Evolutionary conservation across 2,797 vertebrate species (phyloP), one percentile per base, ranked within the genome.

Genomic region (Tachyglossus aculeatus): DNA sequence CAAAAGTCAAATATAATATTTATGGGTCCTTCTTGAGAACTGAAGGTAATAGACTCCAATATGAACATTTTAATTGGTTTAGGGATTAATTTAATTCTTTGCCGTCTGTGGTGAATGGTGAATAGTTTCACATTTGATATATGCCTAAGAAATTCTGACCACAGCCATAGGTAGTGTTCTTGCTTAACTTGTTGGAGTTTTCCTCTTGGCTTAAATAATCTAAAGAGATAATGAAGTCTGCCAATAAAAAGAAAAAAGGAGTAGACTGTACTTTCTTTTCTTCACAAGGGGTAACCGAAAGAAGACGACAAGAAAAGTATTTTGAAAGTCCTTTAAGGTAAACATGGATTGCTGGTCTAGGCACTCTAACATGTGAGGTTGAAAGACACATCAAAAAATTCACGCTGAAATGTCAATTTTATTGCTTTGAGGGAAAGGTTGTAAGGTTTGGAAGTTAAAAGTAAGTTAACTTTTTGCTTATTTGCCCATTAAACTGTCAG

Each of bases 401-500:
- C 53, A 70, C 53, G 36, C 13, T 75, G 78, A 86, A 88, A 78
- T 78, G 72, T 76, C 38, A 57, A 81, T 78, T 82, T 80, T 81
- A 84, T 76, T 76, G 59, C 67, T 68, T 3, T 18, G 40, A 44
- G 74, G 76, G 50, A 86, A 73, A 86, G 80, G 74, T 80, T 75
- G 71, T 41, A 80, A 86, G 55, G 60, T 86, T 87, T 88, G 84
- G 67, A 86, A 71, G 72, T 87, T 88, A 83, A 82, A 91, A 89
- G 84, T 82, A 78, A 86, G 71, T 89, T 88, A 89, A 83, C 66
- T 89, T 78, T 74, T 87, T 86, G 66, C 64, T 83, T 87, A 77
- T 88, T 86, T 57, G 62, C 85, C 77, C 76, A 88, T 91, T 87
- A 91, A 91, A 62, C 81, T 91, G 86, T 90, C 91, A 90, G 16